These are phyloP conservation scores for Danio jaintianensis DNA, from an alignment of 2,797 vertebrate species.

Conservation along the genomic window DNA sequence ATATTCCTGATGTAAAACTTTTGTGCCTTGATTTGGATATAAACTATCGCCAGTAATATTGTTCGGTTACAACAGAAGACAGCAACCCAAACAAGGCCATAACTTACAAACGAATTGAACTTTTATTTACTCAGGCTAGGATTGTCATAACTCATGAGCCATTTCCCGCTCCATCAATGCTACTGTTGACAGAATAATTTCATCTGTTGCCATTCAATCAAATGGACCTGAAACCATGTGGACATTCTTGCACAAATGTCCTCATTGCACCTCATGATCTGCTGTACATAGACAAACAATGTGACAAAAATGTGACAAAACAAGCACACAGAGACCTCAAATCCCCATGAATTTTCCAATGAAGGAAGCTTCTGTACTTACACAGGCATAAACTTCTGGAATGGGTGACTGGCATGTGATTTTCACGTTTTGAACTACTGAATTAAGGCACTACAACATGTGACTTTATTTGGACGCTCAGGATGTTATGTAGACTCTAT, in stretches of 20 bases:
- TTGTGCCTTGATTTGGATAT: slow-evolving; percentile 30
- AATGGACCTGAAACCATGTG: slow-evolving; percentile 64
- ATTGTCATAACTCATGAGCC: slow-evolving; percentile 35
- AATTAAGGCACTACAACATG: slow-evolving; percentile 23
- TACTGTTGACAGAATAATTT: slow-evolving; percentile 3
- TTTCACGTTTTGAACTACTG: slow-evolving; percentile 15
- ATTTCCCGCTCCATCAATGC: slow-evolving; percentile 51
- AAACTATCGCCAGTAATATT: not conserved
- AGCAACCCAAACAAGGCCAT: not conserved
- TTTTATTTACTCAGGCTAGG: slow-evolving; percentile 20
- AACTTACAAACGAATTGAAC: slow-evolving; percentile 9
- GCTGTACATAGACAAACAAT: slow-evolving; percentile 9
- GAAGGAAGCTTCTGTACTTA: not conserved
- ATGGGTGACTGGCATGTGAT: not conserved
- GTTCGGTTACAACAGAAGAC: not conserved
- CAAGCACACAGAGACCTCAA: slow-evolving; percentile 21
- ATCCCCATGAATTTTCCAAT: slow-evolving; percentile 6
- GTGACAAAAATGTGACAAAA: slow-evolving; percentile 16
- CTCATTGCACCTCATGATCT: not conserved
- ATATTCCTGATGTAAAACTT: not conserved
- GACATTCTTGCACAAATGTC: not conserved
- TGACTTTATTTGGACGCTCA: slow-evolving; percentile 50
- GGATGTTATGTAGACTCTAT: slow-evolving; percentile 34
- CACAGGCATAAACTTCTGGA: not conserved
- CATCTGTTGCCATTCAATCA: slow-evolving; percentile 60